These are phyloP conservation scores for Maccullochella peelii DNA, from an alignment of 2,113 vertebrate genomes.

Conservation along the genomic window DNA sequence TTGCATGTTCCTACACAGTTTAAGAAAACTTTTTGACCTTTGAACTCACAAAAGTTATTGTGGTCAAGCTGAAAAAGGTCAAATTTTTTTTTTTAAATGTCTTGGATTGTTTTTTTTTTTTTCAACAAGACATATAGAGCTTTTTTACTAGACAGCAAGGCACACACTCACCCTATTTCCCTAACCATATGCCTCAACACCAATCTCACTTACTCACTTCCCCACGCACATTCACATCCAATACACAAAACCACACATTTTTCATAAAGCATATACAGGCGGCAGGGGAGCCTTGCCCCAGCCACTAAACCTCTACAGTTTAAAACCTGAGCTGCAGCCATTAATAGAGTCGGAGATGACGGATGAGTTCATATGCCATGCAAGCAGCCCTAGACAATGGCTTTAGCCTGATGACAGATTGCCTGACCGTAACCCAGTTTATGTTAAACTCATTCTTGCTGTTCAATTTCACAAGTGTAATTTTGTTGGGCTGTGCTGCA, in stretches of 20 bases:
- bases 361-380: constrained; percentile 99
- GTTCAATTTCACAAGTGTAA: constrained; percentile 98
- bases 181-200: constrained; percentile 9
- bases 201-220: constrained; percentile 17
- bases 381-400: constrained; percentile 97
- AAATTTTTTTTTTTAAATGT: neutral
- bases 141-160: neutral
- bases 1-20: neutral
- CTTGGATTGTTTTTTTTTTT: neutral
- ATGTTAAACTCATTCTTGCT: constrained; percentile 99
- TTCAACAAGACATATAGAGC: too few species aligned
- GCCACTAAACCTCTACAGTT: constrained; percentile 86
- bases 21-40: neutral
- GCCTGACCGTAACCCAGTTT: constrained; percentile 98
- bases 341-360: constrained; percentile 94
- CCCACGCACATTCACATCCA: constrained; percentile 19
- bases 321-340: constrained; percentile 89
- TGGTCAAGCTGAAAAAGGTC: neutral
- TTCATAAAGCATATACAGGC: constrained; percentile 65
- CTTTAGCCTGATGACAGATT: constrained; percentile 97
- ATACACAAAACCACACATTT: constrained; percentile 55
- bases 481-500: constrained; percentile 94
- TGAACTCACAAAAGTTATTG: neutral
- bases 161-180: neutral
- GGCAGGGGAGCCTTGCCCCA: constrained; percentile 77